Evolutionary conservation across 1,140 invertebrate species (phyloP), one percentile per base, ranked within the genome.

Genomic region (Drosophila sucinea): DNA sequence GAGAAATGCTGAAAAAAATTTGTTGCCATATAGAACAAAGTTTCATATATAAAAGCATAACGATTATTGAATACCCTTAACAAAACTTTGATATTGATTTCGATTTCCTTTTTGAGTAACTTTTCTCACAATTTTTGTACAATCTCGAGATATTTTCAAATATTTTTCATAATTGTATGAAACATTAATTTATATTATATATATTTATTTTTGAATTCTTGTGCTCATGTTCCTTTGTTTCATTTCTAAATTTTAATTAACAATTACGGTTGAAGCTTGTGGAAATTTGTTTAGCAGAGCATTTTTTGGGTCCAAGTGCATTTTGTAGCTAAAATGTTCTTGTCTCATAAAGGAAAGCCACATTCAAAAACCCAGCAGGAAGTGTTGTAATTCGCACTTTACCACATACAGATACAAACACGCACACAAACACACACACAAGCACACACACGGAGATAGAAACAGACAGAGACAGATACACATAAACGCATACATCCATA

Each of bases 311-410:
- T 51, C 23, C 3, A 51, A 51, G 25, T 51, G 44, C 44, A 51
- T 27, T 51, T 51, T 10, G 44, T 51, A 51, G 23, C 44, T 8
- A 10, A 58, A 25, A 58, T 25, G 30, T 58, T 25, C 17, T 35
- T 38, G 23, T 27, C 35, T 62, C 41, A 57, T 61, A 70, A 78
- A 66, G 75, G 56, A 83, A 80, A 72, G 51, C 68, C 69, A 55
- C 63, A 70, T 40, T 67, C 29, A 8, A 41, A 55, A 73, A 61
- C 66, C 57, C 70, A 67, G 60, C 77, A 85, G 73, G 54, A 84
- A 81, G 81, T 85, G 78, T 86, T 81, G 82, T 85, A 81, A 81
- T 86, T 85, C 81, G 82, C 81, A 84, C 82, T 86, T 77, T 66
- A 68, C 40, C 81, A 79, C 51, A 70, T 60, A 67, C 58, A 65